Base-by-base conservation (phyloP, 2,888 invertebrate species). In the Schizotus pectinicornis region DNA sequence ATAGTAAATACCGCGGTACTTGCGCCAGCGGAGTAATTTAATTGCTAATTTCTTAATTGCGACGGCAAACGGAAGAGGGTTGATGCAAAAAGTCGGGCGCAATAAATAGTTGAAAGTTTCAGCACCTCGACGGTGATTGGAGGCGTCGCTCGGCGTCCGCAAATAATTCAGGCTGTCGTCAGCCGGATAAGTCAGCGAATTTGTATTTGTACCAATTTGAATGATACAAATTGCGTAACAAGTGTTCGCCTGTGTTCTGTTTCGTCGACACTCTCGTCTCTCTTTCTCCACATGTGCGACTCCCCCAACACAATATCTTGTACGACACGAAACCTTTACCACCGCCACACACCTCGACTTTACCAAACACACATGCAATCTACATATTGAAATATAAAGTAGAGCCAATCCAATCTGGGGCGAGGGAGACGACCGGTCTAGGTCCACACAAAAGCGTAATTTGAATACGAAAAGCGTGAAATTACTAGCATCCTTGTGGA, bases 401-500 rank as follows among this genome's bases (percentile, higher is more conserved):
- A 43, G 41, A 57, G 55, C 35, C 48, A 52, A 59, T 59, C 59
- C 62, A 62, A 59, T 62, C 62, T 43, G 47, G 35, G 33, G 50
- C 33, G 33, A 42, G 39, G 30, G 35, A 39, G 42, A 48, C 41
- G 33, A 50, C 36, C 43, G 41, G 14, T 50, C 43, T 47, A 51
- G 51, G 42, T 41, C 57, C 54, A 38, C 55, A 64, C 67, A 68
- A 68, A 63, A 66, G 60, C 53, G 56, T 62, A 64, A 71, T 69
- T 69, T 68, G 67, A 68, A 69, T 68, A 67, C 60, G 65, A 65
- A 70, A 67, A 61, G 61, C 61, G 63, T 54, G 59, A 68, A 67
- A 67, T 66, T 67, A 66, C 62, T 55, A 58, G 64, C 63, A 72
- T 72, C 69, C 67, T 68, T 67, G 69, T 67, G 70, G 67, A 69